These are phyloP conservation scores for Ptychodera flava DNA, from an alignment of 35 echinoderm and acorn worm species.

Conservation along the genomic window DNA sequence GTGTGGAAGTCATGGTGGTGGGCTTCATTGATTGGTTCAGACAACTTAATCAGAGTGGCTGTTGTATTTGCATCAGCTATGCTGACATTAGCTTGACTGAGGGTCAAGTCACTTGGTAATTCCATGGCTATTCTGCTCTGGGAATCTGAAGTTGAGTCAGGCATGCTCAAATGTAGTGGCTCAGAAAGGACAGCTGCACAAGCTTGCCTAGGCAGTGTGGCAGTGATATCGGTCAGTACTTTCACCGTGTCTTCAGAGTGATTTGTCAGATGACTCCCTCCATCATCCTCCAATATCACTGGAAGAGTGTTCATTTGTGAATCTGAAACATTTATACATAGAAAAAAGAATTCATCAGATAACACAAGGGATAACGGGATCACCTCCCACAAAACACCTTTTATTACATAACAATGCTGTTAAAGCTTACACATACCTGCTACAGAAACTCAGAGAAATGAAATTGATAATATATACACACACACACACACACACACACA, in stretches of 20 bases:
- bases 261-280: background rate
- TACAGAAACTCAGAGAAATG: no score
- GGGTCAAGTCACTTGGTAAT: background rate
- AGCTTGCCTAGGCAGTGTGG: background rate
- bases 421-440: no score
- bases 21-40: background rate
- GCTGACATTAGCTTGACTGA: background rate
- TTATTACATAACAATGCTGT: no score
- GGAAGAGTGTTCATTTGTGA: background rate
- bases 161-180: background rate
- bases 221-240: background rate
- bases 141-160: background rate
- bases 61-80: background rate
- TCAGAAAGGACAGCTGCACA: background rate
- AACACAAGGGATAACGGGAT: no score
- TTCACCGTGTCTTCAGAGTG: background rate
- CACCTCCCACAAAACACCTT: no score
- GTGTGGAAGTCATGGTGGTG: background rate
- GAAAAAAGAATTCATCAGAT: no score
- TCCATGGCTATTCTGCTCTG: background rate
- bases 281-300: background rate
- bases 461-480: no score
- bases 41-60: background rate
- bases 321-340: no score
- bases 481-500: no score